Evolutionary conservation across 2,888 invertebrate genomes (phyloP).

Genomic region (Acheta domesticus): DNA sequence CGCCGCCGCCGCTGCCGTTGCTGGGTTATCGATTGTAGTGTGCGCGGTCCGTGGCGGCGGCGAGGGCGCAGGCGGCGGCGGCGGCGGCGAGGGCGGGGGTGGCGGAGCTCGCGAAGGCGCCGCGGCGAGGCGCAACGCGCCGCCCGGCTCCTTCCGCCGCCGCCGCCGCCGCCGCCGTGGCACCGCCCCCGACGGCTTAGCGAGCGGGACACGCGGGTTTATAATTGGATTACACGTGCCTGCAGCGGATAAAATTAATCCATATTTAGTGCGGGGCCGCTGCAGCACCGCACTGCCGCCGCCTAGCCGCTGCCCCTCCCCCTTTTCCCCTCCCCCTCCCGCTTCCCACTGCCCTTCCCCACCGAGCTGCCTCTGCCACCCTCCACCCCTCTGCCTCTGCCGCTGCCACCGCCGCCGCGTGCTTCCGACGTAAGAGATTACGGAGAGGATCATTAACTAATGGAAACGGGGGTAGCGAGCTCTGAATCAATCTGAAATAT

Average conservation of each 20-base stretch:
- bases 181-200: background rate
- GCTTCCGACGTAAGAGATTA: background rate
- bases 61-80: background rate
- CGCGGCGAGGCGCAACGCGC: background rate
- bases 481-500: conserved; percentile 18
- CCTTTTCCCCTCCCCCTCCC: accelerated
- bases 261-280: background rate
- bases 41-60: background rate
- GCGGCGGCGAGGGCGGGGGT: background rate
- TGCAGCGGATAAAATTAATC: conserved; percentile 18
- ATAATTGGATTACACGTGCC: conserved; percentile 7
- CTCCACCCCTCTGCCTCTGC: background rate
- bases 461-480: conserved; percentile 5
- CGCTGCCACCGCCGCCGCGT: background rate
- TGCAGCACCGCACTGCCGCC: background rate
- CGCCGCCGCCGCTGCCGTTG: background rate
- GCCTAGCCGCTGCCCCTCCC: background rate
- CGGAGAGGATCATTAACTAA: background rate
- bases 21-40: conserved; percentile 2
- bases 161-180: background rate
- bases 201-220: background rate
- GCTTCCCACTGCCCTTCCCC: background rate
- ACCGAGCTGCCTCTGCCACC: background rate
- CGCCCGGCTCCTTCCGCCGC: background rate
- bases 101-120: background rate